phyloP scores from a whole-genome alignment of 2,888 invertebrate species.

The Eupithecia centaureata region DNA sequence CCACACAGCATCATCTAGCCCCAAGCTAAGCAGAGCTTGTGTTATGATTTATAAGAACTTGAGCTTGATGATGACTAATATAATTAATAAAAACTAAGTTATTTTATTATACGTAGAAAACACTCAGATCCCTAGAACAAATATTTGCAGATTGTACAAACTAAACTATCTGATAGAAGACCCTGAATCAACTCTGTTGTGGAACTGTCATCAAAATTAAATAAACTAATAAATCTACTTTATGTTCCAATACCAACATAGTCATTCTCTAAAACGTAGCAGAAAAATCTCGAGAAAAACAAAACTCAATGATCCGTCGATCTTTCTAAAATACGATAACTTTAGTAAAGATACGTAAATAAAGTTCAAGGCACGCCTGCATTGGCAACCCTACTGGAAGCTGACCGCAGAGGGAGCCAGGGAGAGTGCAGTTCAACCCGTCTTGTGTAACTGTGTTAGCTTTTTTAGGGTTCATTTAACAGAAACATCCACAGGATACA shows the following conservation, averaged over 20 bases:
- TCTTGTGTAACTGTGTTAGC: not conserved
- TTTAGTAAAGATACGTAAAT: not conserved
- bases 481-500: not conserved
- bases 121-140: too few species aligned
- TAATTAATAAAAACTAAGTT: too few species aligned
- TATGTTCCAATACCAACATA: not conserved
- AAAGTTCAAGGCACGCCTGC: not conserved
- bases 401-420: slow-evolving; percentile 1
- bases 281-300: not conserved
- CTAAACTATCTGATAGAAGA: not conserved
- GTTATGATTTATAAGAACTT: too few species aligned
- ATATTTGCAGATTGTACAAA: too few species aligned
- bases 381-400: not conserved
- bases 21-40: too few species aligned
- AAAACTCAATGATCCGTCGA: not conserved
- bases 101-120: too few species aligned
- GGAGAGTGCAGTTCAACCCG: not conserved
- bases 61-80: too few species aligned
- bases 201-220: not conserved
- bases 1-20: too few species aligned
- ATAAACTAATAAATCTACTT: too few species aligned
- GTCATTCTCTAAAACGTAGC: not conserved
- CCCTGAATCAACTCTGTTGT: not conserved
- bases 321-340: not conserved
- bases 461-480: not conserved